A percentile compares a stretch with the other conserved stretches of the same genome.
These are phyloP conservation scores for Lerema accius DNA, from an alignment of 1,140 invertebrate species.

Conservation along the genomic window DNA sequence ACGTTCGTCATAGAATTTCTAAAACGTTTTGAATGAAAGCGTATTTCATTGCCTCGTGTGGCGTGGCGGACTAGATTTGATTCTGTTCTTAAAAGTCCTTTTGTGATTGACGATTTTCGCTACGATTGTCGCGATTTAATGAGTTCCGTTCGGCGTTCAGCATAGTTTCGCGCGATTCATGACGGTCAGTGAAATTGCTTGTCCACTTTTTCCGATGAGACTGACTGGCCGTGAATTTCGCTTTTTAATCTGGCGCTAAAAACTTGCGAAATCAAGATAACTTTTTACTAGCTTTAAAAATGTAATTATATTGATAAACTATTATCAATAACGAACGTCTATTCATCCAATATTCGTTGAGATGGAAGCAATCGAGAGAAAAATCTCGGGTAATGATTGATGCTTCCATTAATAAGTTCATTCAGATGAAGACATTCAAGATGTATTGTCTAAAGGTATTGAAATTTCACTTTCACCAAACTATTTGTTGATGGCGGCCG, in stretches of 20 bases:
- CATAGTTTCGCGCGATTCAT: conserved; percentile 34
- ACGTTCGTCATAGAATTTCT: conserved; percentile 19
- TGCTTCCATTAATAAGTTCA: conserved; percentile 36
- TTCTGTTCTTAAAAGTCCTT: conserved; percentile 28
- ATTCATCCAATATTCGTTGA: not conserved
- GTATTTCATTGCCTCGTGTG: conserved; percentile 25
- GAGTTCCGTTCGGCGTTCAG: conserved; percentile 38
- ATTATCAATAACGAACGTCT: conserved; percentile 2
- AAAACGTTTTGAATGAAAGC: conserved; percentile 29
- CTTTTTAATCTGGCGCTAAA: not conserved
- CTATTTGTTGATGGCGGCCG: conserved; percentile 52
- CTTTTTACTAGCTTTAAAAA: conserved; percentile 9
- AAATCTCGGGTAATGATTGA: conserved; percentile 33
- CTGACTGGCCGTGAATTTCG: conserved; percentile 22
- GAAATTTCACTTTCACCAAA: conserved; percentile 70
- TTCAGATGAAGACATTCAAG: conserved; percentile 44
- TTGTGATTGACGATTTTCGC: conserved; percentile 34
- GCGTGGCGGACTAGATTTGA: conserved; percentile 12
- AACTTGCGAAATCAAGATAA: not conserved
- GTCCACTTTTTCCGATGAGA: conserved; percentile 35
- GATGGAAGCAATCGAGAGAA: conserved; percentile 14
- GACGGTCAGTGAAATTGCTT: conserved; percentile 37
- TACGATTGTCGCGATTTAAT: conserved; percentile 32
- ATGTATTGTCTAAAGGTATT: conserved; percentile 59
- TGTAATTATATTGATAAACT: conserved; percentile 2